Percentiles rank a stretch among this genome's conserved stretches.
Conservation (phyloP, 2,888 invertebrate genomes). For the Alcis repandata region DNA sequence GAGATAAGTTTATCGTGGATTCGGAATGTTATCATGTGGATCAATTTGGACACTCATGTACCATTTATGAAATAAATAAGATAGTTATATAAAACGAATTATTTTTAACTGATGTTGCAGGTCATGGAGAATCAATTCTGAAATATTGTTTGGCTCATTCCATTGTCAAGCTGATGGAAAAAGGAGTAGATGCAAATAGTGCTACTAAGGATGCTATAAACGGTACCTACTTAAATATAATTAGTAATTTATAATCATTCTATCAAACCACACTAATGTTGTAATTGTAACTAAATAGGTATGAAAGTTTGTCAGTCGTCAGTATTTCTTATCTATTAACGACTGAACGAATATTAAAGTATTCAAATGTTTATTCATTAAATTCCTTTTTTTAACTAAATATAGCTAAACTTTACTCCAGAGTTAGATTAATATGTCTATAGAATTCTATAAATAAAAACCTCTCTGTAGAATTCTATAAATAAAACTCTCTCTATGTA, state of each 20-base stretch:
- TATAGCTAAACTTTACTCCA: too few species aligned
- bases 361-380: too few species aligned
- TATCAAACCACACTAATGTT: too few species aligned
- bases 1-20: neutral
- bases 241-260: neutral
- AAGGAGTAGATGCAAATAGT: slow-evolving; percentile 84
- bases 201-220: slow-evolving; percentile 88
- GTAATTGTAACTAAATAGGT: too few species aligned
- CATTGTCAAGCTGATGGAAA: slow-evolving; percentile 89
- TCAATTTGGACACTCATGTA: neutral
- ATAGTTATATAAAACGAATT: slow-evolving; percentile 14
- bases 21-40: neutral
- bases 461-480: too few species aligned
- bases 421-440: too few species aligned
- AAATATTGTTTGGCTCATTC: slow-evolving; percentile 91
- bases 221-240: slow-evolving; percentile 54
- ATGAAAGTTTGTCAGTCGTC: too few species aligned
- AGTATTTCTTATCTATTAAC: too few species aligned
- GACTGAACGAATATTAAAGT: too few species aligned
- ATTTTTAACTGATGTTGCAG: slow-evolving; percentile 62
- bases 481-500: too few species aligned
- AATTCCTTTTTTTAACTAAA: too few species aligned
- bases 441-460: too few species aligned
- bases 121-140: slow-evolving; percentile 94
- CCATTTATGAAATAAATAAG: slow-evolving; percentile 6